Evolutionary conservation across 2,113 vertebrate genomes (phyloP).

Genomic region (Corythornis vintsioides): DNA sequence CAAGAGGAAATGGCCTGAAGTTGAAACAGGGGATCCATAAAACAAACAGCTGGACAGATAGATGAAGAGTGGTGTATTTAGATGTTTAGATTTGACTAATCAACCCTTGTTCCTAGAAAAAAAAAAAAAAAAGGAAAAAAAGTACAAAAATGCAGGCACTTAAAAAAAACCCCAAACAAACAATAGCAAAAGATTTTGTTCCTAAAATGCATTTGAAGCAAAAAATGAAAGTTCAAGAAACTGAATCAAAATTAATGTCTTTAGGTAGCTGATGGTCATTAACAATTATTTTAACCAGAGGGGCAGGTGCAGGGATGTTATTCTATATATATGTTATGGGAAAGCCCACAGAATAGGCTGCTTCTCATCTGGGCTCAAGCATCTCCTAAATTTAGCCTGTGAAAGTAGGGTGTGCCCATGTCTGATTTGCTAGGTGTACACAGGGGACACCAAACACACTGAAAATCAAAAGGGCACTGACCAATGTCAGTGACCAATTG

Average conservation of each 20-base stretch:
- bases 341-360: not conserved
- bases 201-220: not conserved
- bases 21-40: not conserved
- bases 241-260: not conserved
- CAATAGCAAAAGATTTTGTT: not conserved
- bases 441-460: not conserved
- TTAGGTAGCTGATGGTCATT: not conserved
- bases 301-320: accelerated
- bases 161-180: not conserved
- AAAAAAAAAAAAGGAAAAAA: not conserved
- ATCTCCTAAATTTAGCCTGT: not conserved
- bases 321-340: not conserved
- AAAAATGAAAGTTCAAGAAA: not conserved
- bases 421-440: not conserved
- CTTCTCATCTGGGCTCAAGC: not conserved
- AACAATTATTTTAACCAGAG: accelerated
- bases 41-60: not conserved
- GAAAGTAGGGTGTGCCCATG: not conserved
- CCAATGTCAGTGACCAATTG: not conserved
- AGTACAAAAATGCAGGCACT: not conserved
- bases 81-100: not conserved
- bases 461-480: not conserved
- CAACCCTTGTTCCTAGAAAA: not conserved
- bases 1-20: no score
- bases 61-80: not conserved